Evolutionary conservation across 2,113 vertebrate species (phyloP), one percentile per base, ranked within the genome.

Genomic region (Lagopus leucura): DNA sequence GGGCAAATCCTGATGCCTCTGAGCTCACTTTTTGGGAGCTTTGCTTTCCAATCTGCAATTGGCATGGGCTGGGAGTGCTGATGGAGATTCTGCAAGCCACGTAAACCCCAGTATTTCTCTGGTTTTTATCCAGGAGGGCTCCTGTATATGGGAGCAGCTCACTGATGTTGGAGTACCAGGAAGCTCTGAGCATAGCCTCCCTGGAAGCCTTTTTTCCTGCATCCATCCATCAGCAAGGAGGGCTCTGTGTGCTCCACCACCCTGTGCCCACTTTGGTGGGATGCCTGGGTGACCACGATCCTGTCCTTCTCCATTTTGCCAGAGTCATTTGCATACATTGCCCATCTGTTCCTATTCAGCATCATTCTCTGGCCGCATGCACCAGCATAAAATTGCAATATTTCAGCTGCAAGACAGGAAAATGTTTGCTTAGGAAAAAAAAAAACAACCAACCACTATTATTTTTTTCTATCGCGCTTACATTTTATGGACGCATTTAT

Each of bases 291-390:
- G 82, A 76, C n/a, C 6, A 0, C 1, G 14, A 77, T 45, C 86
- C 76, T 38, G 7, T 73, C 54, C 38, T n/a, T 65, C 86, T 69
- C 89, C 65, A 7, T 92, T 94, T 88, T 74, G 25, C 18, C 19
- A 45, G 48, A 85, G 65, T 13, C 0, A 85, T 92, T 77, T 88
- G 79, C 86, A 92, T 60, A 36, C 70, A 78, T 87, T 70, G 86
- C 89, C 90, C 79, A 94, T 94, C 92, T 94, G 89, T 61, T 90
- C 71, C 65, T 25, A 25, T 65, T 88, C 86, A 77, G 61, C 66
- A n/a, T 16, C 40, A 0, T 4, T 70, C 83, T 64, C 82, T 66
- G 89, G 60, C 89, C 82, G 40, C 79, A 61, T 32, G 74, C 65
- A 64, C 65, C 5, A 54, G 82, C 79, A 92, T 40, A 64, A 93